Percentiles rank a stretch among this genome's conserved stretches.
These are phyloP conservation scores for Aphaenogaster floridana DNA, from an alignment of 1,140 invertebrate genomes.

Conservation along the genomic window DNA sequence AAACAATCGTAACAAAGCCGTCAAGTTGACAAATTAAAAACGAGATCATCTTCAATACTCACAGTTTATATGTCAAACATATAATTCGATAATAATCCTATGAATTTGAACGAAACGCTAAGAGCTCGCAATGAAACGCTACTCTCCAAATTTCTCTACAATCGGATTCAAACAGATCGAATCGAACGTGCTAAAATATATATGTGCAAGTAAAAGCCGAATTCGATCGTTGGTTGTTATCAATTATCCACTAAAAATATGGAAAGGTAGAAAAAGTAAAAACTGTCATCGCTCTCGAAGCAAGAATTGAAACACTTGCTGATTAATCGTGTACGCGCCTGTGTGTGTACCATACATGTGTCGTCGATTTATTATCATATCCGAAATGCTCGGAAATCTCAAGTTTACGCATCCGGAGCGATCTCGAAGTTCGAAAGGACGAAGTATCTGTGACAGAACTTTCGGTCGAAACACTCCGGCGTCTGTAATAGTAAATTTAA, in stretches of 20 bases:
- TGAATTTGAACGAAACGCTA: neutral
- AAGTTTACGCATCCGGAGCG: neutral
- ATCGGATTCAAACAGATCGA: neutral
- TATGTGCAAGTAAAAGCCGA: neutral
- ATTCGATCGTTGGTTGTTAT: neutral
- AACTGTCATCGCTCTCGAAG: conserved; percentile 1
- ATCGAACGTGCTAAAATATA: conserved; percentile 3
- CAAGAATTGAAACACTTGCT: conserved; percentile 4
- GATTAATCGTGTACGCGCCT: neutral
- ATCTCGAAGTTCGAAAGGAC: neutral
- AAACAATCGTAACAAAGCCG: neutral
- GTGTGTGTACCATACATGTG: neutral
- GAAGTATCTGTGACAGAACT: neutral
- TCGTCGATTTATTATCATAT: conserved; percentile 28
- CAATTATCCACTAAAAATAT: neutral
- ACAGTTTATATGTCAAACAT: neutral
- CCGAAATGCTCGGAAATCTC: neutral
- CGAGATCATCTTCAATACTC: conserved; percentile 17
- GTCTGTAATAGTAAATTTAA: neutral
- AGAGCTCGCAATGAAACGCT: neutral
- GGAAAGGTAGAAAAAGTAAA: conserved; percentile 12
- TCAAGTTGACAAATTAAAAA: neutral
- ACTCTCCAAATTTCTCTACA: neutral
- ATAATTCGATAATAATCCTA: conserved; percentile 15
- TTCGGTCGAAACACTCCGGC: neutral